Conservation (phyloP, 2,888 invertebrate species). For the Eupithecia dodoneata region DNA sequence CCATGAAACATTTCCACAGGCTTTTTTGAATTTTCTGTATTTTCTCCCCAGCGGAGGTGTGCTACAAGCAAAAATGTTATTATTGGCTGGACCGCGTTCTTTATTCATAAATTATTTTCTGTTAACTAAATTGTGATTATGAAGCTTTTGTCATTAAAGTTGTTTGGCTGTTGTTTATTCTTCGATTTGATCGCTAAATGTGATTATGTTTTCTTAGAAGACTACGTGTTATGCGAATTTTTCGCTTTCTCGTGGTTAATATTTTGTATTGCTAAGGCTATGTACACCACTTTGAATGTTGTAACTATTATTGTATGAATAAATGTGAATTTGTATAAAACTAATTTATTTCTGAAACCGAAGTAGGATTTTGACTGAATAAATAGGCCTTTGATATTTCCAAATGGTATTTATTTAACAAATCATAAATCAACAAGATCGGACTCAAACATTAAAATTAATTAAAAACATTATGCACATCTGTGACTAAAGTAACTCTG, state of each 20-base stretch:
- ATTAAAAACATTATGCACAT: background rate
- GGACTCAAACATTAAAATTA: conserved; percentile 1
- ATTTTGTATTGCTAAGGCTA: background rate
- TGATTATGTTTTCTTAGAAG: background rate
- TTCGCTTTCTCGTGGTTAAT: background rate
- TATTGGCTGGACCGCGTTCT: background rate
- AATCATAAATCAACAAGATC: background rate
- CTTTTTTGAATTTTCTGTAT: no score
- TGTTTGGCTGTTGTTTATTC: background rate
- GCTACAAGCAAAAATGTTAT: background rate
- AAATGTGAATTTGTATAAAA: background rate
- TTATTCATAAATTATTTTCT: background rate
- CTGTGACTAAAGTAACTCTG: background rate
- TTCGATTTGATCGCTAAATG: background rate
- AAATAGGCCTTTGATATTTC: background rate
- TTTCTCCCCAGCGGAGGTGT: no score
- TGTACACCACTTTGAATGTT: background rate
- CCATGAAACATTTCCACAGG: no score
- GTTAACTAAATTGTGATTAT: background rate
- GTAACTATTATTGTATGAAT: background rate
- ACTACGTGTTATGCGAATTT: background rate
- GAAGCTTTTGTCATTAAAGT: background rate
- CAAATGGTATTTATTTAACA: background rate
- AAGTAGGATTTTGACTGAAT: background rate
- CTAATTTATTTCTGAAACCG: background rate